Percentiles rank a stretch among this genome's conserved stretches.
phyloP scores from a whole-genome alignment of 2,797 vertebrate genomes.

The Anguilla obscura region DNA sequence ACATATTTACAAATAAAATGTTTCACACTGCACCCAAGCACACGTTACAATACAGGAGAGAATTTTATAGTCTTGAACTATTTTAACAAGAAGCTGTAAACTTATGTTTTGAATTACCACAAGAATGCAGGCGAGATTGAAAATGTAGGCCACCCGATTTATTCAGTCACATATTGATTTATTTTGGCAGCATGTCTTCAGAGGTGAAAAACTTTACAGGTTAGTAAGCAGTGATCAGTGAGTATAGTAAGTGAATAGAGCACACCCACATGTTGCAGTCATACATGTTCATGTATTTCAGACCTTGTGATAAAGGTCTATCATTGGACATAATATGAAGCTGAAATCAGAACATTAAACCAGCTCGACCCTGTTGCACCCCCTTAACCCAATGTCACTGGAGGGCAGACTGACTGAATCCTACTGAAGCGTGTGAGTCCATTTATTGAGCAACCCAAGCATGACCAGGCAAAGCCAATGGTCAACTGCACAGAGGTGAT shows the following conservation, averaged over 20 bases:
- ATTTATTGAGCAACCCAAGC: constrained; percentile 15
- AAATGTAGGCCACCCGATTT: background rate
- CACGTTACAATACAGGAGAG: background rate
- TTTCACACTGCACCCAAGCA: too few relatives aligned
- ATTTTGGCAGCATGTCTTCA: background rate
- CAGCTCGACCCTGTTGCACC: background rate
- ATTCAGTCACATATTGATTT: background rate
- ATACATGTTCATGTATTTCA: background rate
- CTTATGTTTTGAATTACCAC: background rate
- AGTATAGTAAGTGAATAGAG: background rate
- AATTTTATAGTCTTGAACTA: background rate
- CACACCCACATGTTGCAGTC: background rate
- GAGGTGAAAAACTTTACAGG: background rate
- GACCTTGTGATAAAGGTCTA: background rate
- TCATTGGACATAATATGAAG: background rate
- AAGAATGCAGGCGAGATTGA: background rate
- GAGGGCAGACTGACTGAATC: background rate
- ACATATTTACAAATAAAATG: background rate
- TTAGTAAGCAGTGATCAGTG: background rate
- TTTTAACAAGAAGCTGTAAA: background rate
- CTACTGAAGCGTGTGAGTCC: background rate
- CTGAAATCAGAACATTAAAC: background rate
- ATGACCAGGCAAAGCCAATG: background rate
- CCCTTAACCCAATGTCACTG: background rate
- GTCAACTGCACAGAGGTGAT: background rate